Evolutionary conservation across 2,797 vertebrate genomes (phyloP).

Genomic region (Pangasius krempfi): DNA sequence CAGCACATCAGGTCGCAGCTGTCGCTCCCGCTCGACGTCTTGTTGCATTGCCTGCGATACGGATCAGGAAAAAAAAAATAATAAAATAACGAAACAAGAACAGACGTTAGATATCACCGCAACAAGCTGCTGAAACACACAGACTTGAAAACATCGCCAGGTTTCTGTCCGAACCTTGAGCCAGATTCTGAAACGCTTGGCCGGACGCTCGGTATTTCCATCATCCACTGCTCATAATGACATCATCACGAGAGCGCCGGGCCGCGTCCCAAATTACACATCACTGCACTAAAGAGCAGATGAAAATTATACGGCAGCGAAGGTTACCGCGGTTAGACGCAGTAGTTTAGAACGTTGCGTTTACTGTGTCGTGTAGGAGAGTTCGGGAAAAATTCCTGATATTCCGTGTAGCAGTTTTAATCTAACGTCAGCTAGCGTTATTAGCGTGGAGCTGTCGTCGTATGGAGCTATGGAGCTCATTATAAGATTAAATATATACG

Average conservation of each 20-base stretch:
- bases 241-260: slow-evolving; percentile 3
- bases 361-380: not conserved
- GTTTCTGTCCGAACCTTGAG: not conserved
- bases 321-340: not conserved
- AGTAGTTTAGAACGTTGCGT: not conserved
- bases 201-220: slow-evolving; percentile 3
- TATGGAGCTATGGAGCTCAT: not conserved
- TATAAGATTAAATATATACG: too few relatives aligned
- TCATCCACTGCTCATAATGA: slow-evolving; percentile 7
- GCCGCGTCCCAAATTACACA: not conserved
- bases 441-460: not conserved
- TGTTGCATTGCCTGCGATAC: slow-evolving; percentile 91
- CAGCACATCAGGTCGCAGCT: slow-evolving; percentile 99
- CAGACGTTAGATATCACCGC: not conserved
- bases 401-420: not conserved
- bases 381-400: not conserved
- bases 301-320: not conserved
- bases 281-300: not conserved
- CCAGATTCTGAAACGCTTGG: not conserved
- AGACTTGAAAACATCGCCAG: not conserved
- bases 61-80: not conserved
- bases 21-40: slow-evolving; percentile 94
- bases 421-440: not conserved
- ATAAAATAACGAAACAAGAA: not conserved
- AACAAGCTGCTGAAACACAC: not conserved